These are phyloP conservation scores for Lacerta agilis DNA, from an alignment of 2,797 vertebrate species.

Conservation along the genomic window DNA sequence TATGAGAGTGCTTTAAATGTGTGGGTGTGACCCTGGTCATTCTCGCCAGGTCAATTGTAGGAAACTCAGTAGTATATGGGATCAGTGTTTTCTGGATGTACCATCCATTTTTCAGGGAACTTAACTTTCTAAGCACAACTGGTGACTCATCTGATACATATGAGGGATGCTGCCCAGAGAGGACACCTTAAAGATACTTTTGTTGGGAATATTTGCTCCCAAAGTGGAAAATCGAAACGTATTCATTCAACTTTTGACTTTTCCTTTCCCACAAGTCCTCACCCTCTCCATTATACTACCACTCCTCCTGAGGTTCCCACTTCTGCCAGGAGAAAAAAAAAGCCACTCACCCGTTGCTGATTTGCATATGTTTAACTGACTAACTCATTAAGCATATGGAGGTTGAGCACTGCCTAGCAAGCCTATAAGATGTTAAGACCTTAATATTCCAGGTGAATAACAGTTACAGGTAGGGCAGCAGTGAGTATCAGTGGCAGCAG, in stretches of 20 bases:
- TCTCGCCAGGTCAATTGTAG: background rate
- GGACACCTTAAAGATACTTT: conserved; percentile 79
- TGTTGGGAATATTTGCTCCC: conserved; percentile 82
- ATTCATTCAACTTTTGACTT: conserved; percentile 78
- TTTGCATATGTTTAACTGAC: background rate
- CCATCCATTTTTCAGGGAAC: conserved; percentile 65
- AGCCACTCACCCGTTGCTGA: background rate
- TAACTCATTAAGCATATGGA: background rate
- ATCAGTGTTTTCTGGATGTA: conserved; percentile 41
- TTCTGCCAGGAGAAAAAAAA: background rate
- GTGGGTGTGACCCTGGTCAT: background rate
- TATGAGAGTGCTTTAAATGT: too few species aligned
- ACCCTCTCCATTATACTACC: conserved; percentile 24
- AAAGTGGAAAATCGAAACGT: conserved; percentile 82
- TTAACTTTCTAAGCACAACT: conserved; percentile 75
- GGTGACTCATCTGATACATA: conserved; percentile 69
- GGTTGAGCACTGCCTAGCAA: background rate
- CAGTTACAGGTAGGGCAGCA: background rate
- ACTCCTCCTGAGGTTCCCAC: background rate
- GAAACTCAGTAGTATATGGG: background rate
- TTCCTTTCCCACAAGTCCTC: conserved; percentile 68
- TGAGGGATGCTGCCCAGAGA: conserved; percentile 80
- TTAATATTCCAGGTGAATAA: background rate
- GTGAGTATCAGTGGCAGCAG: background rate
- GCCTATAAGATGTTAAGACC: too few species aligned